Percentiles rank a stretch among this genome's conserved stretches.
These are phyloP conservation scores for Myanophis thanlyinensis DNA, from an alignment of 2,113 vertebrate species.

Conservation along the genomic window DNA sequence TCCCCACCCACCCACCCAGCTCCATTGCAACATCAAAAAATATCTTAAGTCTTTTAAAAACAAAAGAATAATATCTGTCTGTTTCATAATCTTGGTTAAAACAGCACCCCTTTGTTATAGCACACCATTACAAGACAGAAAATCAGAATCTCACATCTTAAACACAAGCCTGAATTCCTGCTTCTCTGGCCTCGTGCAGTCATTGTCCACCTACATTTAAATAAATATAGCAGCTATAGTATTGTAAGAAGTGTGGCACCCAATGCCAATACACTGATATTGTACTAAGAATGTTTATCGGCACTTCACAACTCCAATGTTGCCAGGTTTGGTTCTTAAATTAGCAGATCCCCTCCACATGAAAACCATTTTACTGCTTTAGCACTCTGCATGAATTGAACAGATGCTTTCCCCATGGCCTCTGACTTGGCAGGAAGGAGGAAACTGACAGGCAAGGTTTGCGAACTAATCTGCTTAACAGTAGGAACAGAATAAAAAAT, in stretches of 20 bases:
- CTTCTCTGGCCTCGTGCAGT: constrained; percentile 83
- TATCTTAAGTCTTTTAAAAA: constrained; percentile 63
- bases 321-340: constrained; percentile 53
- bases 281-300: constrained; percentile 62
- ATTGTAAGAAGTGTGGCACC: constrained; percentile 64
- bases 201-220: constrained; percentile 82
- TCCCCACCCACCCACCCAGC: constrained; percentile 36
- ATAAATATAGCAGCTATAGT: constrained; percentile 86
- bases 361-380: constrained; percentile 57
- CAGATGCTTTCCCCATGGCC: constrained; percentile 33
- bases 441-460: constrained; percentile 40
- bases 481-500: constrained; percentile 32
- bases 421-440: constrained; percentile 3
- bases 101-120: constrained; percentile 71
- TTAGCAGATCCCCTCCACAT: constrained; percentile 63
- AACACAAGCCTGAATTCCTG: constrained; percentile 69
- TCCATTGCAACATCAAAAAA: constrained; percentile 67
- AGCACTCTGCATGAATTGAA: constrained; percentile 30
- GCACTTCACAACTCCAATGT: constrained; percentile 69
- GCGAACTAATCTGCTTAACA: constrained; percentile 4
- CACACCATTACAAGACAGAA: constrained; percentile 41
- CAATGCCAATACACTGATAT: constrained; percentile 68
- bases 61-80: constrained; percentile 68
- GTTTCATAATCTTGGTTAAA: constrained; percentile 66
- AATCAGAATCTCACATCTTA: constrained; percentile 40